These are phyloP conservation scores for Sigmodon hispidus DNA, from an alignment of 2,113 vertebrate genomes.

Conservation along the genomic window DNA sequence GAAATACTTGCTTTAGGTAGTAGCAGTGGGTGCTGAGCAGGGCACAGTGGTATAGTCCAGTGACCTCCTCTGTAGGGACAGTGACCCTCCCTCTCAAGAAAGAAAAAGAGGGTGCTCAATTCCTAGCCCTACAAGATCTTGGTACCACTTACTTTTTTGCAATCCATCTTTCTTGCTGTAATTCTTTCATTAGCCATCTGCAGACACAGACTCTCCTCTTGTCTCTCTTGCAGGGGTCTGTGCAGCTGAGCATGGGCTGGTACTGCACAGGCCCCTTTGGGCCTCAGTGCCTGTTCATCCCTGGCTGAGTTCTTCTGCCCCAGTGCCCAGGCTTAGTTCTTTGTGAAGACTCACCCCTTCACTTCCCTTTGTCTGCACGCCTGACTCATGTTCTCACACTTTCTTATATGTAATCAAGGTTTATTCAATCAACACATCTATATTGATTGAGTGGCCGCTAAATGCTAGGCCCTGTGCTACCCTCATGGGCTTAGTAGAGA, in stretches of 20 bases:
- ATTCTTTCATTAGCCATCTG: neutral
- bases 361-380: neutral
- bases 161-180: neutral
- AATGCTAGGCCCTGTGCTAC: neutral
- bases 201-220: neutral
- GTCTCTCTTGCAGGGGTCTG: neutral
- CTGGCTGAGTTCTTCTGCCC: neutral
- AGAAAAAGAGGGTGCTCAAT: neutral
- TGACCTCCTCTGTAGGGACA: accelerated
- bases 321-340: neutral
- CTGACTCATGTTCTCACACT: neutral
- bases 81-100: neutral
- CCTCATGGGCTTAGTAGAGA: neutral
- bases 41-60: neutral
- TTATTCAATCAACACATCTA: neutral
- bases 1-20: accelerated
- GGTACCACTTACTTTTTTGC: neutral
- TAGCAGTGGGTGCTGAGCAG: neutral
- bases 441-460: neutral
- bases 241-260: neutral
- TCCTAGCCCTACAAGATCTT: neutral
- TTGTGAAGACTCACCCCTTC: neutral
- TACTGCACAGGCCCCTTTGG: neutral
- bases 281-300: neutral
- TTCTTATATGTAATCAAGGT: neutral